These are phyloP conservation scores for Neodiprion fabricii DNA, from an alignment of 1,140 invertebrate genomes.

Conservation along the genomic window DNA sequence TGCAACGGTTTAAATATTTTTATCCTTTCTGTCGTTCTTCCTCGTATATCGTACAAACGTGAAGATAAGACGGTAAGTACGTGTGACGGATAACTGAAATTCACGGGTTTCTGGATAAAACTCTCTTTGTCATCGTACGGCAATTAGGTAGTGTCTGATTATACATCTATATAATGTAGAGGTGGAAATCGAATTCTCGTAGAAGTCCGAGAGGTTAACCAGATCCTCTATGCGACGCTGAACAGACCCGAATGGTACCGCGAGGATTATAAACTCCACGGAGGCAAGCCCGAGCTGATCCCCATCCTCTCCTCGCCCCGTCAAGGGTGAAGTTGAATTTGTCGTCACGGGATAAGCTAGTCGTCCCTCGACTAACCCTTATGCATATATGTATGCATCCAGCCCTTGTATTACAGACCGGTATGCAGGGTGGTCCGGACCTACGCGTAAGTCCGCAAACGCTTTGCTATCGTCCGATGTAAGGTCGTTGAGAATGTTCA, in stretches of 20 bases:
- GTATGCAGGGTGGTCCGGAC: no score
- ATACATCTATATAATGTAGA: neutral
- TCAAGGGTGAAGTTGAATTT: conserved; percentile 5
- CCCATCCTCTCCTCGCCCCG: neutral
- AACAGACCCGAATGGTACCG: neutral
- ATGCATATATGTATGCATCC: neutral
- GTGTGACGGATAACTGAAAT: neutral
- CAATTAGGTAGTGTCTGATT: no score
- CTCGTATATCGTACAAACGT: neutral
- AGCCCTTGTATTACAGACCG: no score
- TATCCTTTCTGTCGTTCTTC: no score
- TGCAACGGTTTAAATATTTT: neutral
- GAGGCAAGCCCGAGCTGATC: neutral
- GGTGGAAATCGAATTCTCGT: neutral
- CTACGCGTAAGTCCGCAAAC: no score
- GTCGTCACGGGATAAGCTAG: neutral
- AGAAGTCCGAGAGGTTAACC: neutral
- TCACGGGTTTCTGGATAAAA: neutral
- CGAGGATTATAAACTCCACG: conserved; percentile 1
- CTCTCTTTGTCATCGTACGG: neutral
- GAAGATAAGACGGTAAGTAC: neutral
- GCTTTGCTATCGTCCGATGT: no score
- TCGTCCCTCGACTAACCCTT: neutral
- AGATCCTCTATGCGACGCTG: neutral
- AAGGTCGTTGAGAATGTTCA: no score